Evolutionary conservation across 1,140 invertebrate genomes (phyloP).

Genomic region (Homarus americanus): DNA sequence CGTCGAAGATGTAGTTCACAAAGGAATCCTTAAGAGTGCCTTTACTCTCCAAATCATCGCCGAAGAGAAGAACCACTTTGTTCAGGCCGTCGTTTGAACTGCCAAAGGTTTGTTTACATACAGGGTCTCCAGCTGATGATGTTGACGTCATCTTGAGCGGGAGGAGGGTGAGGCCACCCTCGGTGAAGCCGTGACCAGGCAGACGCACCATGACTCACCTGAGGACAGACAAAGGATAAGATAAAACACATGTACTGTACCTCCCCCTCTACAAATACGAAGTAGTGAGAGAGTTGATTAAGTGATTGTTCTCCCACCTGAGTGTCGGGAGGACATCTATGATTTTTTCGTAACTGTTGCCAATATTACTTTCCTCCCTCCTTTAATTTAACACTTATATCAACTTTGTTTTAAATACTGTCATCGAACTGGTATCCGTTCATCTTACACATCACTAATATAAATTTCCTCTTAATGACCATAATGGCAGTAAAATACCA

Average conservation of each 20-base stretch:
- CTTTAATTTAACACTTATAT: no score
- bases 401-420: no score
- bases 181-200: slow-evolving; percentile 45
- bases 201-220: slow-evolving; percentile 12
- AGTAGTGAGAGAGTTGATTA: no score
- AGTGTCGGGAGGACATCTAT: no score
- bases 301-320: no score
- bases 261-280: no score
- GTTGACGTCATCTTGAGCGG: slow-evolving; percentile 16
- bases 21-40: slow-evolving; percentile 30
- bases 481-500: no score
- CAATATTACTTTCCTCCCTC: no score
- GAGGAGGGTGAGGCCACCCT: slow-evolving; percentile 39
- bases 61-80: slow-evolving; percentile 44
- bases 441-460: no score
- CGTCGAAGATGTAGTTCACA: slow-evolving; percentile 47
- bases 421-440: no score
- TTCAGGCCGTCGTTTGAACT: not conserved
- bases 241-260: not conserved
- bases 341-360: no score
- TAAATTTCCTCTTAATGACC: no score
- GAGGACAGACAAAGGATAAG: not conserved
- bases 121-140: not conserved
- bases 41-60: slow-evolving; percentile 3
- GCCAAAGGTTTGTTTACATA: slow-evolving; percentile 9